These are phyloP conservation scores for Eristalis arbustorum DNA, from an alignment of 2,888 invertebrate genomes.

Conservation along the genomic window DNA sequence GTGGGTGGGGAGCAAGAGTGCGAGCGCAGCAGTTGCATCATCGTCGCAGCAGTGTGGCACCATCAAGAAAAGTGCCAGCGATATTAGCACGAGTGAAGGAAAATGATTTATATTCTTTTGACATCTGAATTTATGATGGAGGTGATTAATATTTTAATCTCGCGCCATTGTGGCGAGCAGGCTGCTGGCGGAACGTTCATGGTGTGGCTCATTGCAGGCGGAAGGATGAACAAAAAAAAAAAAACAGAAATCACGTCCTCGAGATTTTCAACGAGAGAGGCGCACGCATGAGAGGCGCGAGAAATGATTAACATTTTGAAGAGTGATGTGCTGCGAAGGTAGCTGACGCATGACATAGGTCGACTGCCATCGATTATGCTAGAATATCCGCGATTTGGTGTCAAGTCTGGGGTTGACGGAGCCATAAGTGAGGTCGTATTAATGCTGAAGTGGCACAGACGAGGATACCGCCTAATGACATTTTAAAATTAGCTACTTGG, in stretches of 20 bases:
- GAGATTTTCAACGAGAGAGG: constrained; percentile 3
- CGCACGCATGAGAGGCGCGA: not conserved
- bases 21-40: not conserved
- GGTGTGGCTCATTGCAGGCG: constrained; percentile 21
- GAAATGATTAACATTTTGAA: constrained; percentile 27
- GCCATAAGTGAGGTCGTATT: not conserved
- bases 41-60: not conserved
- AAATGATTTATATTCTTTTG: constrained; percentile 64
- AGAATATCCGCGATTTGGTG: not conserved
- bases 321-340: not conserved
- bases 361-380: not conserved
- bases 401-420: not conserved
- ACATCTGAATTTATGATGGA: constrained; percentile 66
- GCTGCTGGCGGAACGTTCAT: not conserved
- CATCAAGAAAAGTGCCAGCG: constrained; percentile 40
- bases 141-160: constrained; percentile 70
- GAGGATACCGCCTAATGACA: not conserved
- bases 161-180: constrained; percentile 44
- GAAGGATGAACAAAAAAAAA: not conserved
- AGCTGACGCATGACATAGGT: not conserved
- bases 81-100: constrained; percentile 50
- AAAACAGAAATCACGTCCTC: constrained; percentile 2
- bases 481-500: not conserved
- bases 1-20: not conserved
- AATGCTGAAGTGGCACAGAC: not conserved